A percentile compares a stretch with the other conserved stretches of the same genome.
Evolutionary conservation across 1,140 invertebrate species (phyloP).

Genomic region (Drosophila kepulauana): DNA sequence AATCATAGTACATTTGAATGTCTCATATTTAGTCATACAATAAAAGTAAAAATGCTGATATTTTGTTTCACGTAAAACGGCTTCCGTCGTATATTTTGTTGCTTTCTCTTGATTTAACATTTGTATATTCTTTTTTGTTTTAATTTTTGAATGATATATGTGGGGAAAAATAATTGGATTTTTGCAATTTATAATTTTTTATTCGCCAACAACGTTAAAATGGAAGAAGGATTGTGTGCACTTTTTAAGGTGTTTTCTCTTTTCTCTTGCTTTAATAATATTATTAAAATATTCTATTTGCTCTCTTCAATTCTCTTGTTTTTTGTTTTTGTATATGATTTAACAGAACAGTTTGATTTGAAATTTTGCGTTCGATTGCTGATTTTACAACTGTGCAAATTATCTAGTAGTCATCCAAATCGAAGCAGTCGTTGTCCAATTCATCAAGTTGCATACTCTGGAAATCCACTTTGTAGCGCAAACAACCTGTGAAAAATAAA

Average conservation of each 20-base stretch:
- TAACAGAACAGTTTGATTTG: slow-evolving; percentile 49
- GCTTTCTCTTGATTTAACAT: slow-evolving; percentile 77
- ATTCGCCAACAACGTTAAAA: slow-evolving; percentile 80
- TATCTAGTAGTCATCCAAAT: slow-evolving; percentile 96
- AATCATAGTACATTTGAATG: neutral
- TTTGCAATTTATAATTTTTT: slow-evolving; percentile 67
- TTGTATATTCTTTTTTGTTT: slow-evolving; percentile 47
- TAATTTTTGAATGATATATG: slow-evolving; percentile 11
- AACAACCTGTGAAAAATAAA: slow-evolving; percentile 86
- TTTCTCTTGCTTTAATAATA: slow-evolving; percentile 33
- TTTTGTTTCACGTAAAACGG: slow-evolving; percentile 71
- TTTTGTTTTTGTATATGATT: slow-evolving; percentile 37
- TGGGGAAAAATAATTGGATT: slow-evolving; percentile 54
- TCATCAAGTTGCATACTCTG: slow-evolving; percentile 97
- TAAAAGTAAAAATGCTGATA: slow-evolving; percentile 11
- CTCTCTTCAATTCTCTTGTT: slow-evolving; percentile 49
- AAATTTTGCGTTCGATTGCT: slow-evolving; percentile 58
- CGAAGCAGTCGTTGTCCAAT: slow-evolving; percentile 92
- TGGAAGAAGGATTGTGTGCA: slow-evolving; percentile 79
- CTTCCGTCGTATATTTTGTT: slow-evolving; percentile 66
- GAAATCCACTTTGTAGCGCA: slow-evolving; percentile 99
- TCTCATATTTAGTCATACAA: neutral
- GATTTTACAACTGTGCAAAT: slow-evolving; percentile 57
- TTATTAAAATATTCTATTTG: slow-evolving; percentile 77
- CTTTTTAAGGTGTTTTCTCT: slow-evolving; percentile 51